phyloP scores from a whole-genome alignment of 2,797 vertebrate genomes.

The Balearica regulorum region DNA sequence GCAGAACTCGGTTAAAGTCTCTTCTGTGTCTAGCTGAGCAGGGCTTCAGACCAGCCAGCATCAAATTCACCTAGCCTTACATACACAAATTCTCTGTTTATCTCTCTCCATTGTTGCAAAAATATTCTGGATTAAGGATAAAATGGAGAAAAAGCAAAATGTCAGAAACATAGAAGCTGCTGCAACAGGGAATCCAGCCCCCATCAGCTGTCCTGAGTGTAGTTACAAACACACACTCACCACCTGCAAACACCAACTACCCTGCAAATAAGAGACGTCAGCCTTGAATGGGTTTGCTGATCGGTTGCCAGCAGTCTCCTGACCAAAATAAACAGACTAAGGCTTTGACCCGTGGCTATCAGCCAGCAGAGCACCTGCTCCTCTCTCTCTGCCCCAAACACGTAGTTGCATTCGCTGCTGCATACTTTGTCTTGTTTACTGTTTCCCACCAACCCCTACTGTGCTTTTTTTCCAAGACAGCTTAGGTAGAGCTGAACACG shows the following conservation, averaged over 20 bases:
- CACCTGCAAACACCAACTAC: rapidly evolving
- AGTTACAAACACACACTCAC: not conserved
- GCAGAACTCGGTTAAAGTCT: not conserved
- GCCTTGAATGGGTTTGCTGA: not conserved
- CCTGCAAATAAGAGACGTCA: not conserved
- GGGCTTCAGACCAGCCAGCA: not conserved
- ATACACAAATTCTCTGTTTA: not conserved
- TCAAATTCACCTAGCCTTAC: not conserved
- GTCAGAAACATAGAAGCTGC: not conserved
- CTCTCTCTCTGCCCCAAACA: not conserved
- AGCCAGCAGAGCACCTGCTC: not conserved
- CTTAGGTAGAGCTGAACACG: not conserved
- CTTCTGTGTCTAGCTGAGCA: not conserved
- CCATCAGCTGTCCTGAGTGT: not conserved
- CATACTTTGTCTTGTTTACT: not conserved
- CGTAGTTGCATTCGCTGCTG: rapidly evolving
- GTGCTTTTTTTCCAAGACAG: not conserved
- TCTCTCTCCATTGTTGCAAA: not conserved
- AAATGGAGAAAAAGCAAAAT: not conserved
- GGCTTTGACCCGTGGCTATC: not conserved
- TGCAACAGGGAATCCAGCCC: not conserved
- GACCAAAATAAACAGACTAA: not conserved
- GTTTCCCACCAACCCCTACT: not conserved
- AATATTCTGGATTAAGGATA: not conserved
- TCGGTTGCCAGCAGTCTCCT: not conserved